These are phyloP conservation scores for Astreopora myriophthalma DNA, from an alignment of 64 coral and sea anemone species.

Conservation along the genomic window DNA sequence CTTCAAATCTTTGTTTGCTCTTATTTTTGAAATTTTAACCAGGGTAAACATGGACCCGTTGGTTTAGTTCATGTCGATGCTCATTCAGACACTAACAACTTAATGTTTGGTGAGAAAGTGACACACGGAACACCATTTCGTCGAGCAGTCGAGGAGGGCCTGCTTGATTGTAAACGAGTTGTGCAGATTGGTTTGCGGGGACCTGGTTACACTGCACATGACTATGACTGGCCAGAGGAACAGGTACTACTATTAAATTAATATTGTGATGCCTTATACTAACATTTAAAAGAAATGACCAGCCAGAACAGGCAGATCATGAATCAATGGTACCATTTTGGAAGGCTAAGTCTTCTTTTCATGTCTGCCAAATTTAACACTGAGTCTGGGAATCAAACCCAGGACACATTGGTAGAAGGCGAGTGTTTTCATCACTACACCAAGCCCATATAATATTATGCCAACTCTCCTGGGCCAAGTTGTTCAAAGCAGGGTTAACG, in stretches of 20 bases:
- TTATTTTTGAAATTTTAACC: background rate
- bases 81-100: constrained; percentile 75
- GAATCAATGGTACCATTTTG: no score
- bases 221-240: constrained; percentile 49
- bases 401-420: no score
- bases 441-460: no score
- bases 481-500: no score
- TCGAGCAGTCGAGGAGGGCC: constrained; percentile 80
- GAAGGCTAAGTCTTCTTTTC: no score
- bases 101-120: constrained; percentile 64
- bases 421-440: no score
- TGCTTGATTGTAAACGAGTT: constrained; percentile 80
- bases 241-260: constrained; percentile 31
- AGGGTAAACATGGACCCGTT: constrained; percentile 82
- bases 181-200: constrained; percentile 92
- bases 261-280: no score
- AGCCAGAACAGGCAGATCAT: no score
- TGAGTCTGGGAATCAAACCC: no score
- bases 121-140: constrained; percentile 85
- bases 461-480: no score
- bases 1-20: background rate
- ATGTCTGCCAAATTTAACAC: no score
- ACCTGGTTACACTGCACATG: constrained; percentile 1
- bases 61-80: constrained; percentile 87
- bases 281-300: no score